Evolutionary conservation across 2,113 vertebrate species (phyloP), one percentile per base, ranked within the genome.

Genomic region (Oryzias curvinotus): DNA sequence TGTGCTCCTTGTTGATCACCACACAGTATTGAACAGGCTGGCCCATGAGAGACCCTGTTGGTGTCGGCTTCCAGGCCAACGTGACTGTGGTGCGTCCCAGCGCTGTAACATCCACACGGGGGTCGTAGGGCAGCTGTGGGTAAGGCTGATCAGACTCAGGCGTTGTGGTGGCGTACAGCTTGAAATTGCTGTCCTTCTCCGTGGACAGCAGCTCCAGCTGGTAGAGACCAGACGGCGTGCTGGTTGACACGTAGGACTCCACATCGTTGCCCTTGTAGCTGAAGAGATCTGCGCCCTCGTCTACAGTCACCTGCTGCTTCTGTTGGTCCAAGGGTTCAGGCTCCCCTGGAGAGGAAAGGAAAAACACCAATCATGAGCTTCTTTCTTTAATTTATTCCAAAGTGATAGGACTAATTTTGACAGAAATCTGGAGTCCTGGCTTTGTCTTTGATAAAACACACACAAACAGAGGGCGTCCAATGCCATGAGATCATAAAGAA

Each of bases 181-280:
- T 96, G 75, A 98, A 96, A 83, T 96, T 93, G 17, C 96, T 98
- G 84, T 99, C 97, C 63, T 98, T 98, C 91, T 99, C 97, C 7
- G 96, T 97, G 0, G 96, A 98, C 75, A 98, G 88, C n/a, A 99
- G 86, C 71, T 99, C 95, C 79, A 99, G 77, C 56, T 96, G 96
- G 79, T 99, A 99, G 26, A 99, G 90, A 54, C 97, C 97, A 2
- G 97, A 94, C 0, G 96, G 92, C 2, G 97, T 95, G 69, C 94
- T 97, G 5, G 94, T 90, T 51, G 96, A 93, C 43, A 93, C 63
- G 7, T 97, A 99, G 18, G 94, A 95, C 73, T 99, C 97, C 56
- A 99, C 97, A 0, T 97, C 97, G 0, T 99, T 99, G 42, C 97
- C 97, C 85, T 94, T 98, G 87, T 99, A 99, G 69, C 93, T 92